Evolutionary conservation across 64 coral and sea anemone species (phyloP), one percentile per base, ranked within the genome.

Genomic region (Montipora sp.): DNA sequence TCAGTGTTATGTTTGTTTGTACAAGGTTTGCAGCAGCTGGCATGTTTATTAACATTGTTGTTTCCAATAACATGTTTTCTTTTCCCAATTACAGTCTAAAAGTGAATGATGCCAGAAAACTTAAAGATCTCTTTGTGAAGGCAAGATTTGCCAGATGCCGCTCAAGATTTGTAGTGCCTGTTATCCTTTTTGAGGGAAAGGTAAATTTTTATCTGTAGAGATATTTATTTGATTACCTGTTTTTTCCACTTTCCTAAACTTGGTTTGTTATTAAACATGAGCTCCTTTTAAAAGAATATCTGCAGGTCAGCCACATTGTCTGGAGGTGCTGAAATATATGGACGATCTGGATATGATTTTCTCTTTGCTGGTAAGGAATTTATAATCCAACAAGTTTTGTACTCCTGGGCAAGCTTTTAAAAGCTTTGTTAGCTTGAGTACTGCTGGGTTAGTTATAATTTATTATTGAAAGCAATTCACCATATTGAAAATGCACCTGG

Each of bases 111-210:
- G 88, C 84, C 2, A 71, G 21, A 11, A 93, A 94, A 75, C 75
- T 99, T 48, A 92, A 79, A 87, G 92, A 96, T 14, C 81, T 99
- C 7, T 96, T 99, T 80, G 76, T 84, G 7, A 99, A 99, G 85
- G 94, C 98, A n/a, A 91, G 98, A 83, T 94, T 99, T 84, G 98
- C 98, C 16, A 91, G 98, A 91, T 99, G 98, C 46, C 90, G 98
- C 36, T 99, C 98, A 51, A 80, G 98, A 91, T 99, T 99, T 94
- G 98, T 99, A 14, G 93, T 99, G 60, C 98, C 98, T 59, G 94
- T 99, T 0, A 99, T 99, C 53, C 91, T 96, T 19, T 99, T 93
- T 88, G 94, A 99, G 21, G 94, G 94, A 68, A 99, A 99, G 94
- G 98, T 99, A 92, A 81, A 48, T 18, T 77, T 49, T 87, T 5